These are phyloP conservation scores for Clarias platycephalus DNA, from an alignment of 2,797 vertebrate species.

Conservation along the genomic window DNA sequence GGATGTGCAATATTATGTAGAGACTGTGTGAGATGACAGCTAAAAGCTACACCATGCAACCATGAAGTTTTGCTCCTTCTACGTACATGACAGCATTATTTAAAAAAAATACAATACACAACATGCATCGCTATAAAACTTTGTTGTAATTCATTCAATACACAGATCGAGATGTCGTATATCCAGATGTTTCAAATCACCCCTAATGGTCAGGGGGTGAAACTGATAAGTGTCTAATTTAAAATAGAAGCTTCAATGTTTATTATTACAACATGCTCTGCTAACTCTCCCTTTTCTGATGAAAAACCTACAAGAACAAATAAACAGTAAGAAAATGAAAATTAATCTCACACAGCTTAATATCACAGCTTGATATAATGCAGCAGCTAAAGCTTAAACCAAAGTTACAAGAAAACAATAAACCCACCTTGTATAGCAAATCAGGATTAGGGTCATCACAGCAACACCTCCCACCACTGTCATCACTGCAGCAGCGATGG, in stretches of 20 bases:
- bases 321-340: not conserved
- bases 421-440: conserved; percentile 69
- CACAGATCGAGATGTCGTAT: not conserved
- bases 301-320: conserved; percentile 67
- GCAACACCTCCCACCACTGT: conserved; percentile 63
- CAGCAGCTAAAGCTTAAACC: not conserved
- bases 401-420: not conserved
- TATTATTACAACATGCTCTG: conserved; percentile 64
- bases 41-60: not conserved
- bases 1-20: not conserved
- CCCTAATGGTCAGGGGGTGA: not conserved
- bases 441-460: conserved; percentile 60
- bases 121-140: not conserved
- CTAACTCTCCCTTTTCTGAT: conserved; percentile 59
- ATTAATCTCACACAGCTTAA: not conserved
- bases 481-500: conserved; percentile 63
- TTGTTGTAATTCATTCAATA: not conserved
- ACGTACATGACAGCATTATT: not conserved
- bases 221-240: not conserved
- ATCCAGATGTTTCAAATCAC: conserved; percentile 12
- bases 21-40: not conserved
- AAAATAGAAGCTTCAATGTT: conserved; percentile 43
- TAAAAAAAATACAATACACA: not conserved
- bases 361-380: not conserved
- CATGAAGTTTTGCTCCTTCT: not conserved